Conservation (phyloP, 2,113 vertebrate genomes). For the Platichthys stellatus region DNA sequence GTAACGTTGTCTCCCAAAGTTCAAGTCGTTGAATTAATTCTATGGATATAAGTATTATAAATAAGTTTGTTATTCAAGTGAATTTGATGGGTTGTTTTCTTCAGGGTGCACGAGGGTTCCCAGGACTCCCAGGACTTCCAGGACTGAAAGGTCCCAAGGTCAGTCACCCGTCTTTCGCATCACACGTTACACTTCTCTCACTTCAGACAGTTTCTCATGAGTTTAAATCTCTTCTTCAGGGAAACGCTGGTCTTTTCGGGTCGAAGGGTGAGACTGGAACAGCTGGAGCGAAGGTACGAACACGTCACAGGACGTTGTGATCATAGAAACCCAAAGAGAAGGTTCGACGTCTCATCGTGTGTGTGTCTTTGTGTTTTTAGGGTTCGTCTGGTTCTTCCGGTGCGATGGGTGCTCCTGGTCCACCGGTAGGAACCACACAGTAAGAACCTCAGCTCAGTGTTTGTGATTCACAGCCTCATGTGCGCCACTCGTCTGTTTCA, state of each 20-base stretch:
- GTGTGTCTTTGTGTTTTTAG: conserved; percentile 73
- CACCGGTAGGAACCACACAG: conserved; percentile 78
- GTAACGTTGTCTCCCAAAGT: conserved; percentile 69
- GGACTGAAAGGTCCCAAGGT: conserved; percentile 94
- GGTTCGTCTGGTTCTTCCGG: conserved; percentile 90
- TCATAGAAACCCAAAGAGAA: not conserved
- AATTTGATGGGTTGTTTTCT: not conserved
- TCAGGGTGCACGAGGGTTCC: conserved; percentile 90
- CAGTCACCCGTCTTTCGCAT: conserved; percentile 19
- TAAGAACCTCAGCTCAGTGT: not conserved
- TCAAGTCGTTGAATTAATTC: not conserved
- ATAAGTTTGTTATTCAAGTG: no score
- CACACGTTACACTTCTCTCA: not conserved
- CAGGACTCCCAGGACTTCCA: conserved; percentile 93
- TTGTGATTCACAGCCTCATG: not conserved
- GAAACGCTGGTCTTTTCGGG: conserved; percentile 85
- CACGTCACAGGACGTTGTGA: not conserved
- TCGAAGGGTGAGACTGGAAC: conserved; percentile 90
- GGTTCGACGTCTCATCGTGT: not conserved
- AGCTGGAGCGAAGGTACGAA: conserved; percentile 88
- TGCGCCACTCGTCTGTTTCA: conserved; percentile 58
- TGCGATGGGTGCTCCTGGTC: conserved; percentile 88
- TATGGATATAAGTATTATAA: not conserved
- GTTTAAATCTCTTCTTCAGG: conserved; percentile 78
- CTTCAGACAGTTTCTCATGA: not conserved